Conservation (phyloP, 2,888 invertebrate species). For the Cosmorhoe ocellata region DNA sequence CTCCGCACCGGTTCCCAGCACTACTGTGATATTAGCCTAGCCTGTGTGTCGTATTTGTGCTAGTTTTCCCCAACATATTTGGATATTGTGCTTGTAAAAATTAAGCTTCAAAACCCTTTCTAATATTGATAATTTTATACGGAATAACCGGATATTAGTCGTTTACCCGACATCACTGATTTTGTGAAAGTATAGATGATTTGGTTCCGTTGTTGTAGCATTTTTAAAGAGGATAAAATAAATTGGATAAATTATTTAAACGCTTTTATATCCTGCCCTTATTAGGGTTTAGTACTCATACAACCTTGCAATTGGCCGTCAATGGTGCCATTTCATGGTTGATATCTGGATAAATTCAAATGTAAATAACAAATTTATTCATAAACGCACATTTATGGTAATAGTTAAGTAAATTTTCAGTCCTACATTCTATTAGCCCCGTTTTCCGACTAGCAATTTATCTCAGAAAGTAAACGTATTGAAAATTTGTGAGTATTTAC, state of each 20-base stretch:
- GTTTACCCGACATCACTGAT: slow-evolving; percentile 62
- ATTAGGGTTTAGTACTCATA: slow-evolving; percentile 46
- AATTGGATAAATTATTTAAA: slow-evolving; percentile 55
- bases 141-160: slow-evolving; percentile 69
- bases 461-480: slow-evolving; percentile 22
- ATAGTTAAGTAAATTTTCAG: slow-evolving; percentile 54
- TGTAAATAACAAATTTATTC: slow-evolving; percentile 63
- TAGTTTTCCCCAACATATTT: slow-evolving; percentile 74
- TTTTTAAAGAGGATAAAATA: slow-evolving; percentile 57
- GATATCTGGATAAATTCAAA: slow-evolving; percentile 46
- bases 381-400: slow-evolving; percentile 67
- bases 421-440: slow-evolving; percentile 36
- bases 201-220: slow-evolving; percentile 59
- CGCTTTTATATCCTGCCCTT: slow-evolving; percentile 58
- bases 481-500: slow-evolving; percentile 15
- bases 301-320: slow-evolving; percentile 35
- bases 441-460: slow-evolving; percentile 33
- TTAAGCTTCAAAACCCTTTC: slow-evolving; percentile 62
- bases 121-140: slow-evolving; percentile 71
- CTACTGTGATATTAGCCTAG: slow-evolving; percentile 83
- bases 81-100: slow-evolving; percentile 72
- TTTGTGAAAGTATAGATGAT: slow-evolving; percentile 51
- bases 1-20: slow-evolving; percentile 77
- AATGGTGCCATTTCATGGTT: slow-evolving; percentile 47
- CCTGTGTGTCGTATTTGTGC: slow-evolving; percentile 81